Evolutionary conservation across 2,888 invertebrate species (phyloP).

Genomic region (Phytoseiulus persimilis): DNA sequence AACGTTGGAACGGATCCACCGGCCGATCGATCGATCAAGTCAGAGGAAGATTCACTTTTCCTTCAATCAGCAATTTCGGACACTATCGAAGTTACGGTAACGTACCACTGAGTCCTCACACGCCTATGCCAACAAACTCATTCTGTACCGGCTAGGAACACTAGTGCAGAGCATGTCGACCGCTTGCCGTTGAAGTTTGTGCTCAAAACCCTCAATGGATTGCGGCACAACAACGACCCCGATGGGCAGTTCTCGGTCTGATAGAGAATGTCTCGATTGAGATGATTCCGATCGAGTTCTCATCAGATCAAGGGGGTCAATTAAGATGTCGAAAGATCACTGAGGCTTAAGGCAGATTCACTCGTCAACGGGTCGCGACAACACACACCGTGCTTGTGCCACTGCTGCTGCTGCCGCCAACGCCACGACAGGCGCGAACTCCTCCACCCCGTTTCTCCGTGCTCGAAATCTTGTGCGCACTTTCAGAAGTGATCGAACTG

Average conservation of each 20-base stretch:
- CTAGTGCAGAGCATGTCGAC: background rate
- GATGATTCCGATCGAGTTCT: background rate
- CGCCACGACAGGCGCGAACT: background rate
- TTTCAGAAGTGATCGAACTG: background rate
- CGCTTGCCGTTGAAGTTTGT: background rate
- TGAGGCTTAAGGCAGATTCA: background rate
- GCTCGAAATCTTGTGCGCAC: background rate
- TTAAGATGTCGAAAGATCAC: background rate
- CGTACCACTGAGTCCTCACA: background rate
- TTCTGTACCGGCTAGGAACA: background rate
- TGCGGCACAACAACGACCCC: background rate
- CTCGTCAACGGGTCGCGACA: background rate
- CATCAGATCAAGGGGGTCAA: background rate
- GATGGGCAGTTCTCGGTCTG: background rate
- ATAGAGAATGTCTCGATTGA: too few relatives aligned
- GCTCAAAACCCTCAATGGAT: background rate
- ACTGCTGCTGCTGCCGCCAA: background rate
- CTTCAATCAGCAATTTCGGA: background rate
- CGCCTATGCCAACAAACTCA: slow-evolving; percentile 5
- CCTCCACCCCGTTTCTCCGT: background rate
- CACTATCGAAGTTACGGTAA: background rate
- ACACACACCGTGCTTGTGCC: background rate
- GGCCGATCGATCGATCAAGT: background rate
- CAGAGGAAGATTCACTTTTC: background rate
- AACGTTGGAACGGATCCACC: background rate